Conservation (phyloP, 2,797 vertebrate genomes). For the Xenentodon cancila region DNA sequence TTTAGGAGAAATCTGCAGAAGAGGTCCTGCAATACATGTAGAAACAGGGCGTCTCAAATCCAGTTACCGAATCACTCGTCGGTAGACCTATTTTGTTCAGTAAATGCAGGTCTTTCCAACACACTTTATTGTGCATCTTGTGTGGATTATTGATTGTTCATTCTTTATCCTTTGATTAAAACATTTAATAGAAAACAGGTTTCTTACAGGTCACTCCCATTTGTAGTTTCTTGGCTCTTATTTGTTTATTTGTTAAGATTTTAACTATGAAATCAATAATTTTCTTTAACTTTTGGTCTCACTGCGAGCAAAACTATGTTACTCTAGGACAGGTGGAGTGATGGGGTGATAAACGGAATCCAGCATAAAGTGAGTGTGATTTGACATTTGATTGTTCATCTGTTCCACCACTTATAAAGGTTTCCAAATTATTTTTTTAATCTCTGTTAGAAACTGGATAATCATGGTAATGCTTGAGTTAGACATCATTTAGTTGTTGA, state of each 20-base stretch:
- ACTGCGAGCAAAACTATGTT: no score
- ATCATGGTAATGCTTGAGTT: no score
- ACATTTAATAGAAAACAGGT: neutral
- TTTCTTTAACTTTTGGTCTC: neutral
- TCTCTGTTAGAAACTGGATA: no score
- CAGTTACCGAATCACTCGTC: neutral
- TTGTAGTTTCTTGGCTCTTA: neutral
- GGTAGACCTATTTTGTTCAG: slow-evolving; percentile 2
- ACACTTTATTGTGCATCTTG: neutral
- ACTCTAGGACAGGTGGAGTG: no score
- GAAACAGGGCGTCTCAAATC: neutral
- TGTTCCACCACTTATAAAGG: no score
- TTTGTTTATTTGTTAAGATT: neutral
- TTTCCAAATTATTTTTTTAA: no score
- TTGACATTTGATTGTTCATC: no score
- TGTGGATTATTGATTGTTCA: neutral
- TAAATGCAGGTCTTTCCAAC: neutral
- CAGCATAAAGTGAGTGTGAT: no score
- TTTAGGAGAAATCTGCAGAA: neutral
- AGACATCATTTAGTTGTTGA: no score
- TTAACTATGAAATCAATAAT: neutral
- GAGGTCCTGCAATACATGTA: neutral
- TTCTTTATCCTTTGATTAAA: slow-evolving; percentile 32
- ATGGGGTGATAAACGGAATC: no score
- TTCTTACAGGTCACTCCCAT: neutral